Percentiles rank a stretch among this genome's conserved stretches.
These are phyloP conservation scores for Capreolus pygargus DNA, from an alignment of 2,113 vertebrate species.

Conservation along the genomic window DNA sequence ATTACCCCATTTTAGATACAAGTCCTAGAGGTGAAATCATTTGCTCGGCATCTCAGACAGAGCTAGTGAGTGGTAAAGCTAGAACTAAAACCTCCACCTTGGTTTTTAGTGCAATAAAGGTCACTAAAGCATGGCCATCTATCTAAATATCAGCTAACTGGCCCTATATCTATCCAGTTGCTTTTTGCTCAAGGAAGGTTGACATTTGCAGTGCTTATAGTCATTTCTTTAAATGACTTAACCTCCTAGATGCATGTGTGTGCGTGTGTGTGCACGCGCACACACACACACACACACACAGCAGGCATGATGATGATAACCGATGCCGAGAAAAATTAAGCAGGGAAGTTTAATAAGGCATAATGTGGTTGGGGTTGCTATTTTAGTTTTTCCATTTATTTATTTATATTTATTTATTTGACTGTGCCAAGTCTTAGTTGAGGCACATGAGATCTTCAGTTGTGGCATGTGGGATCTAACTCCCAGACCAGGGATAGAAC, in stretches of 20 bases:
- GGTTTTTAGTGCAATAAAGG: not conserved
- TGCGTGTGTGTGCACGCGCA: no score
- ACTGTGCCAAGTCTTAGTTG: not conserved
- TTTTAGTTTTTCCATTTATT: not conserved
- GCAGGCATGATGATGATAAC: not conserved
- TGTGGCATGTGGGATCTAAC: not conserved
- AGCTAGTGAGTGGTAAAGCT: not conserved
- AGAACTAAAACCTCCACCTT: not conserved
- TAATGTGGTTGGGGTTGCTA: not conserved
- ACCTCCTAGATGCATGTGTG: not conserved
- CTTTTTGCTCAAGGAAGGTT: not conserved
- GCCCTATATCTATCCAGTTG: not conserved
- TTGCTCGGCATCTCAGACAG: not conserved
- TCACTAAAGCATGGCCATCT: not conserved
- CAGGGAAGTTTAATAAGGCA: not conserved
- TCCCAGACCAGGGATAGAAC: not conserved
- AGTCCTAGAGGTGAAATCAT: not conserved
- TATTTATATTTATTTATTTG: not conserved
- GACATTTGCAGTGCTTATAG: not conserved
- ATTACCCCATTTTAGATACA: conserved; percentile 17
- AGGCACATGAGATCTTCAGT: not conserved
- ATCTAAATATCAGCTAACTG: not conserved
- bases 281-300: no score
- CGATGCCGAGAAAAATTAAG: not conserved
- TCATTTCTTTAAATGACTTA: not conserved